phyloP scores from a whole-genome alignment of 2,888 invertebrate genomes.

The Sicus ferrugineus region DNA sequence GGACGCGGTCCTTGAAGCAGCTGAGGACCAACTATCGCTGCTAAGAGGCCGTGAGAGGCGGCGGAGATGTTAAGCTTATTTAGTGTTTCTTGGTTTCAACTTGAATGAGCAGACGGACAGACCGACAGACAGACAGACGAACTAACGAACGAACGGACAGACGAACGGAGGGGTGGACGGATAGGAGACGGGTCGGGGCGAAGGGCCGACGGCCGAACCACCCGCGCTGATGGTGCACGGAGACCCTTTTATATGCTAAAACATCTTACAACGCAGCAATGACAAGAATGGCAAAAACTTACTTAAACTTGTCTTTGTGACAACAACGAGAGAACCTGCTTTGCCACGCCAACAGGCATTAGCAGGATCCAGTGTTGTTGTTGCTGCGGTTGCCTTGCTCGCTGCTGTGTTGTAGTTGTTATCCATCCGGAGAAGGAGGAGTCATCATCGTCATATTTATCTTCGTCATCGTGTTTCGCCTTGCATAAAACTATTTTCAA shows the following conservation, averaged over 20 bases:
- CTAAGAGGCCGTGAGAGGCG: not conserved
- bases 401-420: too few relatives aligned
- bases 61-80: conserved; percentile 17
- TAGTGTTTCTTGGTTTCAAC: conserved; percentile 19
- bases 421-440: not conserved
- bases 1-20: not conserved
- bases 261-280: conserved; percentile 10
- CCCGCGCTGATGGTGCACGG: not conserved
- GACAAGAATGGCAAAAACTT: conserved; percentile 25
- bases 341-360: not conserved
- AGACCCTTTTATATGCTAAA: conserved; percentile 27
- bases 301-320: conserved; percentile 25
- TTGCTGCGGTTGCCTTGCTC: conserved; percentile 23
- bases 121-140: not conserved
- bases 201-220: too few relatives aligned
- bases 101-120: not conserved
- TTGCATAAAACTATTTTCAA: conserved; percentile 32
- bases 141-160: not conserved
- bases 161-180: not conserved
- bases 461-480: not conserved
- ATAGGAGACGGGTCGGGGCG: too few relatives aligned
- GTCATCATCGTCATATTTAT: not conserved
- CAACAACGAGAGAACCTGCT: not conserved
- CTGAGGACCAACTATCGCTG: not conserved
- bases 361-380: conserved; percentile 36